Evolutionary conservation across 1,140 invertebrate genomes (phyloP).

Genomic region (Ips typographus): DNA sequence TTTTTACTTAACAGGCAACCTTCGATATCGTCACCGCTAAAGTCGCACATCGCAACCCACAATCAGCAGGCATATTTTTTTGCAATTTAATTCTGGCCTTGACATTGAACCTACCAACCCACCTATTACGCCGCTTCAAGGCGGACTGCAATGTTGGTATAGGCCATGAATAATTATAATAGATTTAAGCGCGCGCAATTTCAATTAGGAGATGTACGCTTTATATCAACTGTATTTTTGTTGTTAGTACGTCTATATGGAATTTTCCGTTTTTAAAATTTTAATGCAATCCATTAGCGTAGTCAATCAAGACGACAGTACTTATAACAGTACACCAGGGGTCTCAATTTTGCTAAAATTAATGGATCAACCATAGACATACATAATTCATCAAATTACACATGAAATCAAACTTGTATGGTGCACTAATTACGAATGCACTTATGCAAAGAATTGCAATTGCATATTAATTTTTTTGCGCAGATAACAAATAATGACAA

Average conservation of each 20-base stretch:
- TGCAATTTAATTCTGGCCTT: conserved; percentile 30
- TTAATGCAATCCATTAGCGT: background rate
- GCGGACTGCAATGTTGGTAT: conserved; percentile 35
- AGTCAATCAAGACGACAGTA: background rate
- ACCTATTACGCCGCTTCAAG: conserved; percentile 26
- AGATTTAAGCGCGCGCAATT: conserved; percentile 15
- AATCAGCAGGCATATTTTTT: background rate
- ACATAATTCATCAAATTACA: too few species aligned
- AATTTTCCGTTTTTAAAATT: conserved; percentile 3
- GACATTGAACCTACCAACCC: conserved; percentile 38
- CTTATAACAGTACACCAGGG: background rate
- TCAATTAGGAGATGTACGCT: background rate
- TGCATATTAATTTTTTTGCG: too few species aligned
- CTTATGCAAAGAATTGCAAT: too few species aligned
- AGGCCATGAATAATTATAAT: conserved; percentile 36
- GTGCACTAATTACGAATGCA: too few species aligned
- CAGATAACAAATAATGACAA: too few species aligned
- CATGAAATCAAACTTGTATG: too few species aligned
- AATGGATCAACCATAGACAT: too few species aligned
- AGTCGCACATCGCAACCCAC: background rate
- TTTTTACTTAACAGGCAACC: too few species aligned
- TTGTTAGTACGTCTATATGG: background rate
- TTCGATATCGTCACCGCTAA: background rate
- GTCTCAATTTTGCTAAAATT: too few species aligned
- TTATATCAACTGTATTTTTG: background rate